phyloP scores from a whole-genome alignment of 2,797 vertebrate genomes.

The Tamandua tetradactyla region DNA sequence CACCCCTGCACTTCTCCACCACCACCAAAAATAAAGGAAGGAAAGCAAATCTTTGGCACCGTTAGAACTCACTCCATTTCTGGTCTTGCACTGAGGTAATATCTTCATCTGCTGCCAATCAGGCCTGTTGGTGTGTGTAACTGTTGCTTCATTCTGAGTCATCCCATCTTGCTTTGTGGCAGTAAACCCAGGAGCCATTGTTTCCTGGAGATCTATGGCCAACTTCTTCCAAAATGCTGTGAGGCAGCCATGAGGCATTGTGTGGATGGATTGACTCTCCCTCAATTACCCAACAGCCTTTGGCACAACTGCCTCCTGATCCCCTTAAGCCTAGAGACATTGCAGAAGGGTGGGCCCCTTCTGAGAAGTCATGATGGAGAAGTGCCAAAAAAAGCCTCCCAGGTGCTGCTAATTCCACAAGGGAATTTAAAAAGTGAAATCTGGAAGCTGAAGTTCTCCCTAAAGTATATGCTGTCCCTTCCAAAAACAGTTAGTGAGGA shows the following conservation, averaged over 20 bases:
- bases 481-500: not conserved
- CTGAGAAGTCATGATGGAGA: not conserved
- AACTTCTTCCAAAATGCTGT: not conserved
- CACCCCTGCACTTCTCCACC: not conserved
- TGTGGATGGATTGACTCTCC: not conserved
- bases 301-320: not conserved
- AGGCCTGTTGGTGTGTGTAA: constrained; percentile 6
- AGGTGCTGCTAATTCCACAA: not conserved
- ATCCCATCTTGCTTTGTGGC: not conserved
- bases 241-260: not conserved
- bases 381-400: not conserved
- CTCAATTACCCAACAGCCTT: not conserved
- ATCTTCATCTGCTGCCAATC: not conserved
- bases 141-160: constrained; percentile 47
- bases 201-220: constrained; percentile 57
- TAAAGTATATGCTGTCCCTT: not conserved
- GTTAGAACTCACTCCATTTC: not conserved
- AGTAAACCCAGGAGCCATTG: not conserved
- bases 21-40: not conserved
- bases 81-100: constrained; percentile 36
- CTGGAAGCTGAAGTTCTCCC: not conserved
- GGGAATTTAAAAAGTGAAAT: not conserved
- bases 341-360: not conserved
- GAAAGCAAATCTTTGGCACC: not conserved
- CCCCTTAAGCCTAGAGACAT: not conserved